Base-by-base conservation (phyloP, 1,140 invertebrate genomes). In the Tetragnatha versicolor region DNA sequence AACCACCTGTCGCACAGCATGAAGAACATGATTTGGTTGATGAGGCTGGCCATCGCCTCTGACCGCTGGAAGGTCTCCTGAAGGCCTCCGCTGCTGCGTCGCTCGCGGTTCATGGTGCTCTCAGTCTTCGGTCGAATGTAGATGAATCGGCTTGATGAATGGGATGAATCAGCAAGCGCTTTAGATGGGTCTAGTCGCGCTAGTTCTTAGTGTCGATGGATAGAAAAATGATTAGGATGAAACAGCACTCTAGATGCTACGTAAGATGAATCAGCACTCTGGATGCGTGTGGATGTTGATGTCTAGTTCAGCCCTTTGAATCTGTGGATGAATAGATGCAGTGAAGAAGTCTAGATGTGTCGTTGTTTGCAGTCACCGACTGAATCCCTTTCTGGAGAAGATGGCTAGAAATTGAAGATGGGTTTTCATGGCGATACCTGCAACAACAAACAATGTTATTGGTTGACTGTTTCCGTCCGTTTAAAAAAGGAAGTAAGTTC, bases 1-100 rank as follows among this genome's bases (percentile, higher is more conserved):
- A 91, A 83, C 3, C 91, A 86, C 2, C 89, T 86, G 81, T 93
- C 92, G 82, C 91, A 92, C 61, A 92, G 87, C 35, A 90, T 89
- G 83, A 93, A 90, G 85, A 93, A 92, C 45, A 92, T 86, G 82
- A 91, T 85, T 90, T 92, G 88, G 17, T 80, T 82, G 14, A 82
- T 68, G 7, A 82, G 60, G 31, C 53, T 73, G 3, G 75, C 31
- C 27, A 80, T 75, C 3, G 79, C 68, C 12, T 79, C 76, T 2
- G 63, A 58, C 25, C 65, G 42, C 3, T 79, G 76, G 10, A 69
- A 29, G 29, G 12, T 69, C 20, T 79, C 76, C 6, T 12, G n/a
- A n/a, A n/a, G n/a, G 7, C 12, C 22, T 58, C n/a, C 65, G 31
- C 76, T 68, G n/a, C 60, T 79, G 33, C 76, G 22, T 2, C 76